Conservation (phyloP, 35 echinoderm and acorn worm species). For the Lytechinus variegatus region DNA sequence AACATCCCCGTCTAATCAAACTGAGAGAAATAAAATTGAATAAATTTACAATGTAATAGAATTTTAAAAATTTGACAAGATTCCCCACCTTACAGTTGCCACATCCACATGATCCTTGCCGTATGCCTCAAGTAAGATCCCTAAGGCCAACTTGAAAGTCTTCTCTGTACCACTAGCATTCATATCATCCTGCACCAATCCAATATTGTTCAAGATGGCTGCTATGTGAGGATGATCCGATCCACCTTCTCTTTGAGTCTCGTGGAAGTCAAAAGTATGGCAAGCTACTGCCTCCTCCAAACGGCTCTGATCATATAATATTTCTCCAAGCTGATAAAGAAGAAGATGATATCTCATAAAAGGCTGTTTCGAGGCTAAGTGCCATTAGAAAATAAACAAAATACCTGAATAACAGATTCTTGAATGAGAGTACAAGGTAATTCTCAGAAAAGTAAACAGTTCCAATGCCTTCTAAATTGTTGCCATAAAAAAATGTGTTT, state of each 20-base stretch:
- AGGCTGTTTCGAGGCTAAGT: too few species aligned
- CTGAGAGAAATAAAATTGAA: too few species aligned
- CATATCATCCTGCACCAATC: constrained; percentile 87
- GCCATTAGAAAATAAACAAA: too few species aligned
- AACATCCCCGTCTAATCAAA: too few species aligned
- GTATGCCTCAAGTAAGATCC: constrained; percentile 84
- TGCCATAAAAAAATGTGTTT: too few species aligned
- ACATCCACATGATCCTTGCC: constrained; percentile 89
- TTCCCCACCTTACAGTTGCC: constrained; percentile 78
- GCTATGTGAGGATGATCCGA: constrained; percentile 80
- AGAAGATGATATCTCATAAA: too few species aligned
- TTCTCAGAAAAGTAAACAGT: too few species aligned
- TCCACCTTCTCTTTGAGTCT: constrained; percentile 78
- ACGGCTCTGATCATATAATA: constrained; percentile 78
- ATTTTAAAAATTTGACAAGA: background rate
- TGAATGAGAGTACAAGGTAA: too few species aligned
- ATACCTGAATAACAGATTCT: too few species aligned
- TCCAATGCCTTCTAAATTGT: too few species aligned
- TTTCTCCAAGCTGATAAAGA: constrained; percentile 71
- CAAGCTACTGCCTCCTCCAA: constrained; percentile 69
- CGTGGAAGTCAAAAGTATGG: constrained; percentile 77
- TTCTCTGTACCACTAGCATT: constrained; percentile 72
- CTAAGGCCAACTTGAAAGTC: constrained; percentile 68
- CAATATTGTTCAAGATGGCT: constrained; percentile 87
- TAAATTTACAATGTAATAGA: too few species aligned